Base-by-base conservation (phyloP, 2,888 invertebrate genomes). In the Melikaiella ostensackeni region DNA sequence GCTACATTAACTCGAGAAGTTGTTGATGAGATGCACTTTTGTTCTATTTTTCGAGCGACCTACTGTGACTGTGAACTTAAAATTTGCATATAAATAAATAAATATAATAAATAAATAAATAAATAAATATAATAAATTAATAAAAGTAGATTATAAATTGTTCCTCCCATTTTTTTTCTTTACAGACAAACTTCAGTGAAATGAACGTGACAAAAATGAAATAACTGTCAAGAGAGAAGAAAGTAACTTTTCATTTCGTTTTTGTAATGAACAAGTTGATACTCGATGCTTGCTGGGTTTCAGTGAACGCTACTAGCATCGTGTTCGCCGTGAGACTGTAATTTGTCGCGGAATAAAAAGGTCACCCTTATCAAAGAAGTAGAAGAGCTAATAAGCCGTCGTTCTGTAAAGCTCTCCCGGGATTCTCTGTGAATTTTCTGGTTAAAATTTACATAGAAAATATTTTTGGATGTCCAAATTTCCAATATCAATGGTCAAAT, bases 331-430 rank as follows among this genome's bases (percentile, higher is more conserved):
- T 35, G n/a, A 63, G 21, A 35, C 24, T 35, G 19, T n/a, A 62
- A 62, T 62, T 62, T 62, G 62, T n/a, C 9, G n/a, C n/a, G n/a
- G 8, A 21, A 63, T 35, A 63, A 63, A 33, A 63, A 63, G 33
- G 35, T 21, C 35, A 63, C 11, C n/a, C 30, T 63, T 63, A 16
- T 59, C 24, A 27, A 4, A 59, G 27, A 59, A 27, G 21, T 16
- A 27, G 4, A 59, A 1, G 59, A 27, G 27, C 27, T 59, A 27
- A 59, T 59, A 27, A 59, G 59, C 24, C 27, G 16, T 59, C 27
- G 59, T 5, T 24, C 27, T 59, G 16, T 27, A 27, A 59, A 59
- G 24, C 59, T 59, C 59, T 21, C 21, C 6, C 4, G 27, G 27
- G 27, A 59, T 59, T 13, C 5, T 59, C 24, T 27, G 59, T 6